Evolutionary conservation across 2,888 invertebrate genomes (phyloP), one percentile per base, ranked within the genome.

Genomic region (Lithophane leautieri): DNA sequence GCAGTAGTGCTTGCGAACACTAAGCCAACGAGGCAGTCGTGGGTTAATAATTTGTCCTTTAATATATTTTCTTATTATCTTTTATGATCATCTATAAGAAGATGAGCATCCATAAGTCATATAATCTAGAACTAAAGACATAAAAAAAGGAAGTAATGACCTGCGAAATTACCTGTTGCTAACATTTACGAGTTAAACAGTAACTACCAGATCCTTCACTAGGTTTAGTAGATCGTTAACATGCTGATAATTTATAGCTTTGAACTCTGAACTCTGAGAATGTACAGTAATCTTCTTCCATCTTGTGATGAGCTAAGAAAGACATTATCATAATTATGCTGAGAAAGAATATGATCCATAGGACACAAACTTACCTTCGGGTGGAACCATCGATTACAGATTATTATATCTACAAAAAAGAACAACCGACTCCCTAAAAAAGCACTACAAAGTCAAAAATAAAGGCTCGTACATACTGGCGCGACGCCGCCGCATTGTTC

Each of bases 131-230:
- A 56, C 70, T 66, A 42, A 50, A 77, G 28, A 56, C 69, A 81
- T 56, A 68, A 68, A 82, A 63, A 34, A 44, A 42, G 25, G 16
- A 22, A 25, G 66, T 73, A 67, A 81, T 74, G 62, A 70, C 54
- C 70, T 69, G 67, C 34, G 54, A 70, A 82, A 81, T 79, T 74
- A 82, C 81, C 83, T 75, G 81, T 79, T 83, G 68, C 83, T 71
- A 58, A 73, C 81, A 34, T 82, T 82, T 79, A 82, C 83, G 75
- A 82, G 75, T 68, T 78, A 6, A 71, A 68, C 82, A 68, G 62
- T 79, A 69, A 81, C 75, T 70, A 65, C 69, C 14, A 65, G 75
- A 61, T 69, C 69, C 79, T 79, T 75, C 68, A 83, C 60, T 61
- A 74, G 68, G 82, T 82, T 75, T 69, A 83, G 42, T 79, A 47